Base-by-base conservation (phyloP, 2,113 vertebrate genomes). In the Oriolus oriolus region DNA sequence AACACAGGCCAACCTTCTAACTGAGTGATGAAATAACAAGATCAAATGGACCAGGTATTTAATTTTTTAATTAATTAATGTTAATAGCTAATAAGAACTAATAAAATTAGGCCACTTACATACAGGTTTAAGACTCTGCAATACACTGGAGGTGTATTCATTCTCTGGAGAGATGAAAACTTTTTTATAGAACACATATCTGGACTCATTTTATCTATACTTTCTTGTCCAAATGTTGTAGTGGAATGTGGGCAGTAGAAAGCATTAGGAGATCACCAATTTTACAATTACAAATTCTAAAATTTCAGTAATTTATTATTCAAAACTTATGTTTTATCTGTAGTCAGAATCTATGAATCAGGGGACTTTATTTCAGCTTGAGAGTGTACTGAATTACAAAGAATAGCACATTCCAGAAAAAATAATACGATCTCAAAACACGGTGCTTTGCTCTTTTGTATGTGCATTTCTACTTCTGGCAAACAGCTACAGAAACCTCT, bases 21-120 rank as follows among this genome's bases (percentile, higher is more conserved):
- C 1, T 39, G 27, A 80, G 27, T 23, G 73, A 87, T 69, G 74
- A 82, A 82, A 42, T 66, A 47, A 37, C 41, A 59, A 71, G 16
- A 82, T 53, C 57, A 65, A 92, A 24, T 45, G 41, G 23, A 82
- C n/a, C 66, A 94, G 89, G 95, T 97, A 96, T 94, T 84, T 74
- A 27, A 3, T n/a, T 59, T 41, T 77, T 28, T 1, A 3, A 60
- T 26, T 33, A 53, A 65, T 33, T 56, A 44, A 19, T 64, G 52
- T 10, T n/a, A 64, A 52, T 8, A 9, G 10, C 9, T 59, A 35
- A 39, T 60, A 75, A 74, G 18, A 53, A 30, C 12, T 57, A 76
- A 73, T 60, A n/a, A 68, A 92, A 65, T 49, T 45, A 75, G 11
- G 6, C 27, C 9, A 42, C 11, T 68, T 90, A 37, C 76, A 52